Percentiles rank a stretch among this genome's conserved stretches.
These are phyloP conservation scores for Zygaena filipendulae DNA, from an alignment of 2,888 invertebrate species.

Conservation along the genomic window DNA sequence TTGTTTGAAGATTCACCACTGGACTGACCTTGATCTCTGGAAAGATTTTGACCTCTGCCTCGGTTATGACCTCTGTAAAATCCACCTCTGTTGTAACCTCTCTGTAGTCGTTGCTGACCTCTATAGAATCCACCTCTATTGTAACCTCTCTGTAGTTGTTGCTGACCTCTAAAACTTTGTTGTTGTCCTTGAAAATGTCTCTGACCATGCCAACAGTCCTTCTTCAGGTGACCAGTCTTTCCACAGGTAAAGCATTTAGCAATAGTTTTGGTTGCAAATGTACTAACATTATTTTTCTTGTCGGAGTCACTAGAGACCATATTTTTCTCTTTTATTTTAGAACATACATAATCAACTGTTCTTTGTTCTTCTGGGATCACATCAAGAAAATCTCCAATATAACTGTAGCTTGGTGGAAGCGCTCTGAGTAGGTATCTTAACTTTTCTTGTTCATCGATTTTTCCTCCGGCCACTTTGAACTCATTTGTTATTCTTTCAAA, in stretches of 20 bases:
- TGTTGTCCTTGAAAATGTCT: conserved; percentile 14
- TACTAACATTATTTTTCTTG: too few relatives aligned
- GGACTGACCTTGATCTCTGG: too few relatives aligned
- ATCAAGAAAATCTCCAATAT: conserved; percentile 21
- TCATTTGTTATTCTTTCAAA: conserved; percentile 19
- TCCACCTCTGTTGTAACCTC: conserved; percentile 10
- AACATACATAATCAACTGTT: conserved; percentile 18
- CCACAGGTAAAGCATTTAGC: conserved; percentile 18
- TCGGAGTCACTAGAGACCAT: too few relatives aligned
- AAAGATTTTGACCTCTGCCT: conserved; percentile 15
- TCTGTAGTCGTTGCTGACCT: too few relatives aligned
- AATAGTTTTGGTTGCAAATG: too few relatives aligned
- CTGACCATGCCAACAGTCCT: conserved; percentile 14
- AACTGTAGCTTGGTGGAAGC: conserved; percentile 19
- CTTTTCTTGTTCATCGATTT: conserved; percentile 19
- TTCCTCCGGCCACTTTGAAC: conserved; percentile 19
- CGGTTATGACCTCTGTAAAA: conserved; percentile 8
- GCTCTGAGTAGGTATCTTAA: conserved; percentile 21
- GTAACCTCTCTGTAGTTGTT: too few relatives aligned
- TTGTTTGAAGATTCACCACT: conserved; percentile 14
- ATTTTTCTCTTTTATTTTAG: conserved; percentile 21
- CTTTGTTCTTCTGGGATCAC: conserved; percentile 20
- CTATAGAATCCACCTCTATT: too few relatives aligned
- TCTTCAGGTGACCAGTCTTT: conserved; percentile 18
- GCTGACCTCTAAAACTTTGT: conserved; percentile 7